Conservation (phyloP, 2,797 vertebrate genomes). For the Synaphobranchus kaupii region DNA sequence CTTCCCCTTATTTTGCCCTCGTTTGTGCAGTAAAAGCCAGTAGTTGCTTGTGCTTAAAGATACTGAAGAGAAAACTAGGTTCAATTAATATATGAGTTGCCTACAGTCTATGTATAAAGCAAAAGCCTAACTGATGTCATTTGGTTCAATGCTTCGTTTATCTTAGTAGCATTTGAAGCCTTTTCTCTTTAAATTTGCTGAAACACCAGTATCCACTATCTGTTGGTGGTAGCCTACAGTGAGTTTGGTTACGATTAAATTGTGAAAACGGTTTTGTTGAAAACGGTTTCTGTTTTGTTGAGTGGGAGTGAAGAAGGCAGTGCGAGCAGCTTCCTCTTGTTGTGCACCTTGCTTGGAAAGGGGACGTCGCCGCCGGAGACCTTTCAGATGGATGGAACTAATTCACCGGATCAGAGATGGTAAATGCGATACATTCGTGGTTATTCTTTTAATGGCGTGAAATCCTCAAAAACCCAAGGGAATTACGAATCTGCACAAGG, state of each 20-base stretch:
- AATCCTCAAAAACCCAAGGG: constrained; percentile 21
- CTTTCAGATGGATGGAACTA: constrained; percentile 26
- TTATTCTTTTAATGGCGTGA: constrained; percentile 20
- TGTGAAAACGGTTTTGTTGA: constrained; percentile 2
- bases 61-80: not conserved
- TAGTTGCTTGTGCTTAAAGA: not conserved
- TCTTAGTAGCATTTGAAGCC: not conserved
- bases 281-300: not conserved
- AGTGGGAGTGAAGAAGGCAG: constrained; percentile 23
- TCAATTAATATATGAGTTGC: not conserved
- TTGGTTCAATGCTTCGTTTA: not conserved
- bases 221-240: not conserved
- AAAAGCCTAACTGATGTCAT: not conserved
- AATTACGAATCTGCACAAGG: constrained; percentile 19
- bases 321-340: not conserved
- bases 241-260: constrained; percentile 1
- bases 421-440: not conserved
- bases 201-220: not conserved
- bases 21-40: not conserved
- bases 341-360: constrained; percentile 18
- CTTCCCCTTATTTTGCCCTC: not conserved
- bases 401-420: constrained; percentile 16
- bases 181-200: not conserved
- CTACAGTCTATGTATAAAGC: not conserved
- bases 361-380: constrained; percentile 23